phyloP scores from a whole-genome alignment of 2,113 vertebrate genomes.

The Charina bottae region DNA sequence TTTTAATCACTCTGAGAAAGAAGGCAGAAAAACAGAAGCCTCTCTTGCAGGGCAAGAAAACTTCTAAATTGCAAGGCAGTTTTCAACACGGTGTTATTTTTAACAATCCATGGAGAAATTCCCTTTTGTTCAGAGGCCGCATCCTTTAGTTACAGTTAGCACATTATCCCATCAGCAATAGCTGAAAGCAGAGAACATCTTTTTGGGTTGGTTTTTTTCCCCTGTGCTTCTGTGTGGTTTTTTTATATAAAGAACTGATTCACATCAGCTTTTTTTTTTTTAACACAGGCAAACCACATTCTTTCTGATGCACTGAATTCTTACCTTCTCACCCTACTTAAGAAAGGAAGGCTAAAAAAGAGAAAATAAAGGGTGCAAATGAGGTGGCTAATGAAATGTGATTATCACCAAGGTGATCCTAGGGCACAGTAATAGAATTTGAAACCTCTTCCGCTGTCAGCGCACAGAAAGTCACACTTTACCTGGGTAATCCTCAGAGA shows the following conservation, averaged over 20 bases:
- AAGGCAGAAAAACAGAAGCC: not conserved
- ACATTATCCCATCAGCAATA: not conserved
- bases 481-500: constrained; percentile 93
- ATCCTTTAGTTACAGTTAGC: not conserved
- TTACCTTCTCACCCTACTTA: constrained; percentile 46
- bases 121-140: not conserved
- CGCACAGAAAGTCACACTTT: constrained; percentile 55
- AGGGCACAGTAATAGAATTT: constrained; percentile 33
- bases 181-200: not conserved
- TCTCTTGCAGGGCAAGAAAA: not conserved
- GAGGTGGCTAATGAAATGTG: constrained; percentile 22
- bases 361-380: constrained; percentile 21
- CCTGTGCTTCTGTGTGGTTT: not conserved
- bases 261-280: not conserved
- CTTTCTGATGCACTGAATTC: not conserved
- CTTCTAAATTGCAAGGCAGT: not conserved
- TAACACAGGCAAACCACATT: not conserved
- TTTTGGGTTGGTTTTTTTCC: not conserved
- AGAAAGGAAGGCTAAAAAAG: constrained; percentile 31
- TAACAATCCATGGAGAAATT: not conserved
- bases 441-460: constrained; percentile 14
- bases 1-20: not conserved
- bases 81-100: not conserved
- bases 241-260: not conserved
- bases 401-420: constrained; percentile 39